phyloP scores from a whole-genome alignment of 2,888 invertebrate species.

The Chrysomela aeneicollis region DNA sequence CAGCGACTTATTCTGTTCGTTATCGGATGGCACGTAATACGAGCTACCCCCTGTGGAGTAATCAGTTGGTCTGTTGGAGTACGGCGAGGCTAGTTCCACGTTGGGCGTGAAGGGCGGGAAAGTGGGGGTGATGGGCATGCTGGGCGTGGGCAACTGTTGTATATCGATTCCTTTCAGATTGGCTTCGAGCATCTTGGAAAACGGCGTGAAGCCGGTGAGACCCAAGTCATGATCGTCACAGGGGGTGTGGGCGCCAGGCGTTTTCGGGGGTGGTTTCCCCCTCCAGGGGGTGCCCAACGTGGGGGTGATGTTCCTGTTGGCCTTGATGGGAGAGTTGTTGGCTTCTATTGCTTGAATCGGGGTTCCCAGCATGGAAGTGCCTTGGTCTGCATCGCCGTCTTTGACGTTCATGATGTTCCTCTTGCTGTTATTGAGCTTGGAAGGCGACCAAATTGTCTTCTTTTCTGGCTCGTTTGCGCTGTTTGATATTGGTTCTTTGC shows the following conservation, averaged over 20 bases:
- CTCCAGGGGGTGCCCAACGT: constrained; percentile 47
- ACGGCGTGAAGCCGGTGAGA: constrained; percentile 49
- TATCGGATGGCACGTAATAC: constrained; percentile 59
- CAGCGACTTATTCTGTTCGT: constrained; percentile 51
- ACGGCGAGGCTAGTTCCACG: constrained; percentile 31
- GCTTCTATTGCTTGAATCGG: constrained; percentile 40
- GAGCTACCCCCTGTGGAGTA: constrained; percentile 60
- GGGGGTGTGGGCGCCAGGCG: constrained; percentile 48
- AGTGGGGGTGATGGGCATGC: constrained; percentile 55
- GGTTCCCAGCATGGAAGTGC: constrained; percentile 8
- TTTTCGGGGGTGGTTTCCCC: constrained; percentile 47
- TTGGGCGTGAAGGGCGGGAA: constrained; percentile 53
- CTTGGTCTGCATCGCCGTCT: constrained; percentile 33
- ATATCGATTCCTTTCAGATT: constrained; percentile 54
- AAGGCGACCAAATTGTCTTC: constrained; percentile 48
- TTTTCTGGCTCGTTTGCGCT: constrained; percentile 10
- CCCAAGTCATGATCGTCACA: constrained; percentile 33
- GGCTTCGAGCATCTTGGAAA: constrained; percentile 56
- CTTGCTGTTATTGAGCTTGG: constrained; percentile 52
- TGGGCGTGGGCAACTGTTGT: constrained; percentile 54
- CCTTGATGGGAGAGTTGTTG: constrained; percentile 28
- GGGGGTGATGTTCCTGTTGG: constrained; percentile 47
- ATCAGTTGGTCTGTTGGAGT: constrained; percentile 53
- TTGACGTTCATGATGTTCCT: constrained; percentile 38
- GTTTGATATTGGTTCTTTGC: neutral